Evolutionary conservation across 2,113 vertebrate species (phyloP), one percentile per base, ranked within the genome.

Genomic region (Oreocharis arfaki): DNA sequence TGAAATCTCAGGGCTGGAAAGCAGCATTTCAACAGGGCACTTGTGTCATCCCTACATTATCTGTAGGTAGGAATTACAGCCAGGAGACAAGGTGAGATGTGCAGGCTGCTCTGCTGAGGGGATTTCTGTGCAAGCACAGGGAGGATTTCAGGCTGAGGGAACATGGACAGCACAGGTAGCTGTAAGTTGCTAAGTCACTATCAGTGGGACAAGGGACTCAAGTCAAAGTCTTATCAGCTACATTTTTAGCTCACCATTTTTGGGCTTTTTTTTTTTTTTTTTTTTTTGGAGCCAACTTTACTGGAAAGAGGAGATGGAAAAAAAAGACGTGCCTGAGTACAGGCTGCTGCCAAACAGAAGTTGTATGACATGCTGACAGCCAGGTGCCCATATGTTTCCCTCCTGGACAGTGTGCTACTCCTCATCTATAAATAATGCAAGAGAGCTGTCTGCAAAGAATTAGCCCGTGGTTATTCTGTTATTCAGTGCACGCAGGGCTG

Each of bases 161-260:
- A n/a, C 30, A 47, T 3, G 0, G 1, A 11, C 23, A 33, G 44
- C 41, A 21, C 1, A 2, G 47, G 28, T 11, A n/a, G 52, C 35
- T 75, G 39, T 3, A 44, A 70, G 52, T 4, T 67, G 39, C 2
- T 13, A 26, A 79, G 3, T 47, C 75, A 84, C 10, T 28, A 32
- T n/a, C 44, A 42, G 13, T 9, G 33, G 76, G 73, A 64, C 14
- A 47, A n/a, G 19, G 32, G 19, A 46, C 68, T 61, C 6, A 83
- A 68, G 26, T 41, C 64, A 27, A 17, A 76, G 27, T n/a, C 61
- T 81, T 42, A 27, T 9, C 22, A 53, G 30, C 11, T 68, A 35
- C 13, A 22, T 4, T 59, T 92, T 55, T 35, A 16, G 8, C 41
- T 76, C 7, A 8, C 50, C 33, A 12, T 28, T 27, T 71, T 52